Base-by-base conservation (phyloP, 2,797 vertebrate genomes). In the Acanthopagrus latus region DNA sequence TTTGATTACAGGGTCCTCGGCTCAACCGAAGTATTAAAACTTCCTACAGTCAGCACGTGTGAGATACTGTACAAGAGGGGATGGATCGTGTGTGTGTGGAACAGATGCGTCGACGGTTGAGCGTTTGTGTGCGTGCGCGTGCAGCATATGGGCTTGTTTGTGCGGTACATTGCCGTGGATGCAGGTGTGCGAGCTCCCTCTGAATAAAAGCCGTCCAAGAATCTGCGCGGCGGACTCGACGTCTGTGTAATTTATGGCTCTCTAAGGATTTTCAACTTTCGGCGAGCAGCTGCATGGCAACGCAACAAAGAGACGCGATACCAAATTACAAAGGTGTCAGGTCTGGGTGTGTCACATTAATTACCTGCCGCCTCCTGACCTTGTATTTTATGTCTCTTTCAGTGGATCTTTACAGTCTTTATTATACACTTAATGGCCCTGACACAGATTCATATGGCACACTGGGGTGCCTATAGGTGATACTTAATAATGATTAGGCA, bases 251-350 rank as follows among this genome's bases (percentile, higher is more conserved):
- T 92, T 93, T 82, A 92, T 81, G 80, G 78, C 47, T 21, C 83
- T 81, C 67, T 60, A 29, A 81, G 69, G 88, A 82, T 86, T 77
- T 88, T 76, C 33, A 75, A 65, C 84, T 81, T 69, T 87, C 5
- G 7, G 46, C 64, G 82, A 76, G 81, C 91, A 93, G 92, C 91
- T 92, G 92, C 77, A 69, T 85, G 87, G 89, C 86, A 81, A 38
- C 43, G 68, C 84, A 85, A 80, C 81, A 91, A 87, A 92, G 80
- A 63, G 33, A 80, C 55, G 52, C 3, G 8, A 69, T 67, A 47
- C 76, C 55, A 83, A 69, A 88, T 87, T 85, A 90, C 67, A 89
- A 68, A 67, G 77, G 52, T 81, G 78, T 84, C 67, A 54, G 48
- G 65, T 44, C 60, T 25, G 68, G 74, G 74, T 67, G 80, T 48